Conservation (phyloP, 2,888 invertebrate species). For the Eupithecia insigniata region DNA sequence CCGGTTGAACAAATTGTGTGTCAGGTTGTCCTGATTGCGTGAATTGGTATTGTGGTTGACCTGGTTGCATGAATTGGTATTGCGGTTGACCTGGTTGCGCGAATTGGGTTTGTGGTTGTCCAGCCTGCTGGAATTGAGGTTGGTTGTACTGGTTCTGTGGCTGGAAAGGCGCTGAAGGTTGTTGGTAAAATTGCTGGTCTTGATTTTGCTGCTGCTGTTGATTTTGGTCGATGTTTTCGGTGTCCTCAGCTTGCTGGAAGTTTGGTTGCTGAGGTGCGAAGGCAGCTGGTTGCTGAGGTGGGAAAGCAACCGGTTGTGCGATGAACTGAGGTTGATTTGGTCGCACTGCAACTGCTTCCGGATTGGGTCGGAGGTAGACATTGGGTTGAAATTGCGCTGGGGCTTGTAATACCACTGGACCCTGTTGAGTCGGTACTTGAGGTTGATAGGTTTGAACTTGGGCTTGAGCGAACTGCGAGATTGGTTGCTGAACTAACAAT, state of each 20-base stretch:
- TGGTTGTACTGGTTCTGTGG: conserved; percentile 38
- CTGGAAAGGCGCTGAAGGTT: conserved; percentile 41
- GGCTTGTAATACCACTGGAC: conserved; percentile 41
- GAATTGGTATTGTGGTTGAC: conserved; percentile 34
- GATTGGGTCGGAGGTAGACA: conserved; percentile 42
- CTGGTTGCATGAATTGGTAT: conserved; percentile 25
- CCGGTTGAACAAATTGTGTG: conserved; percentile 27
- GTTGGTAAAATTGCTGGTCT: conserved; percentile 44
- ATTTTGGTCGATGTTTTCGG: conserved; percentile 14
- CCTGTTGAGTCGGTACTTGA: conserved; percentile 39
- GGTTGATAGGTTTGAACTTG: conserved; percentile 45
- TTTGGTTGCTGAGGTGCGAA: conserved; percentile 40
- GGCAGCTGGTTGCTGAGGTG: conserved; percentile 49
- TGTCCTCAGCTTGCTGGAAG: conserved; percentile 41
- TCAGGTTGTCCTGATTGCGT: conserved; percentile 31
- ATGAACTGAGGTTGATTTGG: conserved; percentile 49
- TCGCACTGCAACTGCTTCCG: conserved; percentile 40
- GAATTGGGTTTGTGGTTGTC: conserved; percentile 31
- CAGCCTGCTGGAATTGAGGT: conserved; percentile 30
- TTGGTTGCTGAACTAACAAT: conserved; percentile 46
- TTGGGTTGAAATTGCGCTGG: conserved; percentile 45
- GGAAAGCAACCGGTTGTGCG: conserved; percentile 52
- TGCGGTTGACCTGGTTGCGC: conserved; percentile 35
- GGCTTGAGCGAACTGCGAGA: conserved; percentile 44
- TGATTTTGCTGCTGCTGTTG: conserved; percentile 19